Base-by-base conservation (phyloP, 1,140 invertebrate species). In the Archivesica marissinica region DNA sequence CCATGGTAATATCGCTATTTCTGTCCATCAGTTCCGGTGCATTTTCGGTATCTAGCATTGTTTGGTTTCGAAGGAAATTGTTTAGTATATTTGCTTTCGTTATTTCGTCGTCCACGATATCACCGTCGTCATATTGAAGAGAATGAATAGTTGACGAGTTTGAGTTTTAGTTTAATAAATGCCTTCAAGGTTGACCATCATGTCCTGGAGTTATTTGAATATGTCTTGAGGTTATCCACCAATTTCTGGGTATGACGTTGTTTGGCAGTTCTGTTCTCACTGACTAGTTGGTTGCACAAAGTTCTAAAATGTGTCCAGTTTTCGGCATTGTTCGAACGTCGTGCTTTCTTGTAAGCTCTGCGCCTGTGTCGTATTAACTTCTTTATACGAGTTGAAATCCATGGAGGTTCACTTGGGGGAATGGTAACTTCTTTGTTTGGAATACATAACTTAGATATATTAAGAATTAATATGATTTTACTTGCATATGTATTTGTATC, bases 321-420 rank as follows among this genome's bases (percentile, higher is more conserved):
- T 28, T 17, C 28, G 25, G 9, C 41, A 33, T 17, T 47, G 39
- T 74, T 39, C 2, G 70, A 25, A 4, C 2, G 41, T 74, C 33
- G 47, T 1, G 39, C 70, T 74, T 74, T 74, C n/a, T 17, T 33
- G 41, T 74, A 52, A 28, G 70, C 64, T 68, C 64, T 68, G 11
- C 39, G 35, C 30, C 64, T 68, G 17, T 28, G 15, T 20, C 35
- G n/a, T 68, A 68, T 68, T 38, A 7, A n/a, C 1, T 38, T 30
- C 35, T 44, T 68, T 39, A 68, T 23, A 28, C 23, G 39, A n/a
- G 35, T 7, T 20, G 35, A 4, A 3, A 68, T 2, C 64, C 64
- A 68, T 68, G 11, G 35, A 25, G 30, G 35, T n/a, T 68, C 64
- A 38, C 2, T 17, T 68, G 20, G 35, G 23, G 13, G 64, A 68